These are phyloP conservation scores for Falco naumanni DNA, from an alignment of 2,797 vertebrate genomes.

Conservation along the genomic window DNA sequence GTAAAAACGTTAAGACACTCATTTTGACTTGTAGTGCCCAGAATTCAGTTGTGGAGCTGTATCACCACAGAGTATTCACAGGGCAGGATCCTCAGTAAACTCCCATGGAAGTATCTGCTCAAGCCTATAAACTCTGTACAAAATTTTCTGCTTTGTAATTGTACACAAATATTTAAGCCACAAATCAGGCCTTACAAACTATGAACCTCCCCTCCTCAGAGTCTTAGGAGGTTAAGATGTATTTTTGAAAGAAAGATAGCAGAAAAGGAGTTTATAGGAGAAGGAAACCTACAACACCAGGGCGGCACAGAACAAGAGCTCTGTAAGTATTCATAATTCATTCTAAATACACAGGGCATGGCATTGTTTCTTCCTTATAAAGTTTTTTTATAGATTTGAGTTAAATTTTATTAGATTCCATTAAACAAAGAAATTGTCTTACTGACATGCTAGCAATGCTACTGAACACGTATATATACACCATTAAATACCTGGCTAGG, in stretches of 20 bases:
- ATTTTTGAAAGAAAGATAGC: background rate
- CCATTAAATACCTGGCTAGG: background rate
- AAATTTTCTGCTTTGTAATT: background rate
- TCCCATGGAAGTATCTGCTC: background rate
- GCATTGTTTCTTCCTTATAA: background rate
- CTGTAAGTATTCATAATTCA: background rate
- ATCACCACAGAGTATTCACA: background rate
- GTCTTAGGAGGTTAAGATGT: accelerated
- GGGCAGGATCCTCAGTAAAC: background rate
- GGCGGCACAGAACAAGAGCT: background rate
- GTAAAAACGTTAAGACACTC: background rate
- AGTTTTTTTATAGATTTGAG: background rate
- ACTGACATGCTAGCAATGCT: background rate
- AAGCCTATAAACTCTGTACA: background rate
- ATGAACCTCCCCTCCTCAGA: background rate
- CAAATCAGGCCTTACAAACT: background rate
- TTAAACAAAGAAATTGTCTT: background rate
- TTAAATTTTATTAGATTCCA: background rate
- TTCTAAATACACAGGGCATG: background rate
- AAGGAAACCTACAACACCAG: background rate
- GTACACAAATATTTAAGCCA: background rate
- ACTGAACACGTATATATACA: background rate
- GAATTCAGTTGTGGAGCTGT: background rate
- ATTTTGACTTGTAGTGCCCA: background rate
- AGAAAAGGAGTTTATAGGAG: background rate